Base-by-base conservation (phyloP, 2,113 vertebrate genomes). In the Mugil cephalus region DNA sequence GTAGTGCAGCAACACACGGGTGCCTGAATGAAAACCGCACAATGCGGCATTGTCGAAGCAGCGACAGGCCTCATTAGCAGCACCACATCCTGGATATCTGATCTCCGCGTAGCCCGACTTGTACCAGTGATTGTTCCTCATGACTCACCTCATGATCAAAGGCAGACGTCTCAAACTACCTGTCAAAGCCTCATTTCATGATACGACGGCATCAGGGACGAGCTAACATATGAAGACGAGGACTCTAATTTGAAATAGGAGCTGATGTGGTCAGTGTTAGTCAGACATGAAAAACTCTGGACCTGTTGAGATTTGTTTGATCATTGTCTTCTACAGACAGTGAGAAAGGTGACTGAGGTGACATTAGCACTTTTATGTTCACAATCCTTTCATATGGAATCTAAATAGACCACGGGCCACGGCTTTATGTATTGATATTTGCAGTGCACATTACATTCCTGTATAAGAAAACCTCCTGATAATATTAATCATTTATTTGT, bases 41-140 rank as follows among this genome's bases (percentile, higher is more conserved):
- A 89, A 84, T 80, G 81, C 72, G 1, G 42, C 64, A 86, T 87
- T 90, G 84, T 88, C 73, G 21, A 53, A 35, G 50, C 75, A 79
- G 78, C 30, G 79, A 84, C 88, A 69, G 83, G 79, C 79, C 82
- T 91, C 88, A 85, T 91, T 90, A 88, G 73, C 66, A 42, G 65
- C 53, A 68, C 81, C 75, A 82, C 83, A 85, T 82, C 84, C 77
- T 80, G 64, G 87, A 78, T 87, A 90, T 87, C 83, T 85, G 88
- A 91, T 89, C 86, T 72, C 40, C 52, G 19, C 11, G 65, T 66
- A 65, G 69, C 43, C 62, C 68, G 69, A 76, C 75, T 88, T 39
- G 65, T 77, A 69, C 73, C 65, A 48, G 48, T 18, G 70, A 67
- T 34, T 54, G 42, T 43, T 63, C 56, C 76, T 70, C 14, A 15